A percentile compares a stretch with the other conserved stretches of the same genome.
These are phyloP conservation scores for Rhinichthys klamathensis DNA, from an alignment of 2,113 vertebrate genomes.

Conservation along the genomic window DNA sequence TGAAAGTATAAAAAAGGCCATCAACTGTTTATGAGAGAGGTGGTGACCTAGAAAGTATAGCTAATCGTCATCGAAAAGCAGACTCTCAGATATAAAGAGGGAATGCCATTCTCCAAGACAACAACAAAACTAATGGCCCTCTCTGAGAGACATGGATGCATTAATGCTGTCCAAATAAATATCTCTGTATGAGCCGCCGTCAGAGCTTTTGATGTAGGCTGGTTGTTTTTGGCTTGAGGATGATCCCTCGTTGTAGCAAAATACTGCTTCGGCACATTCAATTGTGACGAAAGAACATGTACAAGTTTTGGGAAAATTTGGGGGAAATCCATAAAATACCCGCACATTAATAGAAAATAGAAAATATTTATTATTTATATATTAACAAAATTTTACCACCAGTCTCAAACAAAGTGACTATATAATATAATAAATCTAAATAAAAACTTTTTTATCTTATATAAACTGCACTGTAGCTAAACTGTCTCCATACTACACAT, in stretches of 20 bases:
- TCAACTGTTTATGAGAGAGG: slow-evolving; percentile 4
- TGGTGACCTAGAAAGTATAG: neutral
- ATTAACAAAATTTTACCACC: no score
- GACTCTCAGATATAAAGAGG: neutral
- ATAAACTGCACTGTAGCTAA: no score
- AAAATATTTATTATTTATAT: no score
- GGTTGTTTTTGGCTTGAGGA: neutral
- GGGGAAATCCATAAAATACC: neutral
- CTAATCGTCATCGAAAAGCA: neutral
- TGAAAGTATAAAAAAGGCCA: neutral
- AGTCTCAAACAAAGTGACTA: no score
- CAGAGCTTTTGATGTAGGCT: slow-evolving; percentile 20
- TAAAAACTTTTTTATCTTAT: no score
- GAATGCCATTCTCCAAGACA: slow-evolving; percentile 5
- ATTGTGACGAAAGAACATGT: neutral
- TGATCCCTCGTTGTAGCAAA: neutral
- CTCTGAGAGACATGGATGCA: slow-evolving; percentile 31
- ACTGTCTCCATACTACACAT: no score
- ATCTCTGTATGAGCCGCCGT: slow-evolving; percentile 1
- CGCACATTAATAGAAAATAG: no score
- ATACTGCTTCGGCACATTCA: neutral
- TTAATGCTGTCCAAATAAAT: slow-evolving; percentile 49
- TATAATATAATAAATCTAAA: no score
- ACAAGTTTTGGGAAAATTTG: neutral
- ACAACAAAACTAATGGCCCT: slow-evolving; percentile 23